These are phyloP conservation scores for Abscondita cerata DNA, from an alignment of 2,888 invertebrate genomes.

Conservation along the genomic window DNA sequence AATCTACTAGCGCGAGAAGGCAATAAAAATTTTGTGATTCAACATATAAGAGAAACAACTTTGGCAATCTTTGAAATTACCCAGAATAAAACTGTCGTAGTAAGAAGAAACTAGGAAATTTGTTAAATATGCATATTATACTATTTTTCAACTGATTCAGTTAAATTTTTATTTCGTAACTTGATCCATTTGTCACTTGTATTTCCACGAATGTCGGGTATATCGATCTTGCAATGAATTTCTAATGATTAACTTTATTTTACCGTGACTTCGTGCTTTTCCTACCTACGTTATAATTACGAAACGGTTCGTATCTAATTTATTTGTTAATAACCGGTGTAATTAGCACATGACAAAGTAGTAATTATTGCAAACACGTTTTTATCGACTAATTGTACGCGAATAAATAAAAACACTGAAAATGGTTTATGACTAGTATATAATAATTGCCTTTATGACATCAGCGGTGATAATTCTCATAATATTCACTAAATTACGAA, in stretches of 20 bases:
- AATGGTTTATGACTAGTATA: too few relatives aligned
- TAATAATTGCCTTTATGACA: too few relatives aligned
- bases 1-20: constrained; percentile 20
- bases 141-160: not conserved
- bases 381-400: too few relatives aligned
- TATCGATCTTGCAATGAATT: constrained; percentile 4
- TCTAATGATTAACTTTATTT: constrained; percentile 1
- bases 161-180: constrained; percentile 6
- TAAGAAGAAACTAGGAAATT: constrained; percentile 13
- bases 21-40: constrained; percentile 28
- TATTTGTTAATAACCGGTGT: constrained; percentile 14
- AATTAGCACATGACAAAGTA: constrained; percentile 15
- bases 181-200: not conserved
- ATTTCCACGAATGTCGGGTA: not conserved
- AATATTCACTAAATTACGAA: too few relatives aligned
- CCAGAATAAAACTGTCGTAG: constrained; percentile 25
- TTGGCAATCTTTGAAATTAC: constrained; percentile 21
- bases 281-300: constrained; percentile 6
- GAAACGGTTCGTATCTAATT: constrained; percentile 4
- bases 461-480: too few relatives aligned
- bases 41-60: constrained; percentile 26
- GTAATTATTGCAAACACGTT: constrained; percentile 13
- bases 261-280: constrained; percentile 13
- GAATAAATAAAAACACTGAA: too few relatives aligned
- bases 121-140: constrained; percentile 11